phyloP scores from a whole-genome alignment of 2,113 vertebrate genomes.

The Stegastes partitus region DNA sequence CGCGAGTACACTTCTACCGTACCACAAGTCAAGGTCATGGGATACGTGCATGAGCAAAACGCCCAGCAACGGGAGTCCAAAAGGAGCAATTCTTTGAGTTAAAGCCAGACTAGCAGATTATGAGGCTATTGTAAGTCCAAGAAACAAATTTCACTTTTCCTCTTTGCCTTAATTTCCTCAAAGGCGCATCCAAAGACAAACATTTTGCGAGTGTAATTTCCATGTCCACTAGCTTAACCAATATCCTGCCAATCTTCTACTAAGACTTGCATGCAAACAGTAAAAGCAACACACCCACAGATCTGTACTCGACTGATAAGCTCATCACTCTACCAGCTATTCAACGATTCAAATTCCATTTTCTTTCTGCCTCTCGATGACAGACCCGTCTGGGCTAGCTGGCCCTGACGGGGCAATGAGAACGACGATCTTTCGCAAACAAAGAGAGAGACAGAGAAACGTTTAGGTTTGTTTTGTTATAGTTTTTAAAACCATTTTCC shows the following conservation, averaged over 20 bases:
- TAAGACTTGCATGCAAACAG: conserved; percentile 19
- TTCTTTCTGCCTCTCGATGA: conserved; percentile 26
- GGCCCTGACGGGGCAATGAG: conserved; percentile 14
- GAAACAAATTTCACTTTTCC: conserved; percentile 21
- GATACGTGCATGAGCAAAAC: conserved; percentile 21
- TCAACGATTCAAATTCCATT: conserved; percentile 13
- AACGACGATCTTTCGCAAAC: conserved; percentile 39
- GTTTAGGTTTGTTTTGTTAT: conserved; percentile 63
- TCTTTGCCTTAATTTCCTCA: conserved; percentile 23
- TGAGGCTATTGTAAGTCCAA: background rate
- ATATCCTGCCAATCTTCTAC: conserved; percentile 42
- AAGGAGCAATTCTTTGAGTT: conserved; percentile 3
- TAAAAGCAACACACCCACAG: conserved; percentile 39
- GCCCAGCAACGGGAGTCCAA: conserved; percentile 7
- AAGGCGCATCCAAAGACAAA: conserved; percentile 36
- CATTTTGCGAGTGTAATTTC: conserved; percentile 30
- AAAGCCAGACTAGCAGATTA: conserved; percentile 29
- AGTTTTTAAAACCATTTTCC: conserved; percentile 67
- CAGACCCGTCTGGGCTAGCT: conserved; percentile 9
- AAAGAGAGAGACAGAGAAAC: conserved; percentile 40
- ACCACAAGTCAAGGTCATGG: conserved; percentile 29
- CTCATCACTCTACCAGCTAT: conserved; percentile 42
- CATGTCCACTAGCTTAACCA: background rate
- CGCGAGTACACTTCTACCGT: background rate
- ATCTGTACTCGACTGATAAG: conserved; percentile 57